phyloP scores from a whole-genome alignment of 2,797 vertebrate genomes.

The Petrocephalus schoutedeni region DNA sequence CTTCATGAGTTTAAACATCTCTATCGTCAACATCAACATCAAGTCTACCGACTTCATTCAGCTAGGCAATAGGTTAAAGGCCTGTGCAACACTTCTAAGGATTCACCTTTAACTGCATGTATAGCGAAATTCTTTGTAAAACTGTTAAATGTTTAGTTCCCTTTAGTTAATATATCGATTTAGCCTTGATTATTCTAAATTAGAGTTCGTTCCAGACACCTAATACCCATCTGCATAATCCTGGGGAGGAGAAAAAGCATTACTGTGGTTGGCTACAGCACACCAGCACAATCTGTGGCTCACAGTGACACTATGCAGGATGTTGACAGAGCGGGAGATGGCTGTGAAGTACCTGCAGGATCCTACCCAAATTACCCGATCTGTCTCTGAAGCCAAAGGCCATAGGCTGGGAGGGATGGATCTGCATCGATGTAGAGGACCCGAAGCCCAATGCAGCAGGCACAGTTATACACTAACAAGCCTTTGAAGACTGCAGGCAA shows the following conservation, averaged over 20 bases:
- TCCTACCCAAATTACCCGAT: not conserved
- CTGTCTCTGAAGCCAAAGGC: not conserved
- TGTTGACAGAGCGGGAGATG: not conserved
- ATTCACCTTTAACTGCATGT: not conserved
- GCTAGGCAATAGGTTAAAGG: not conserved
- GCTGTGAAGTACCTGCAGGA: not conserved
- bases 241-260: not conserved
- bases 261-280: not conserved
- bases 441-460: not conserved
- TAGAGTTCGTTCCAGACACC: not conserved
- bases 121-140: not conserved
- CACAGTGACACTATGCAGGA: not conserved
- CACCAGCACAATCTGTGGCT: not conserved
- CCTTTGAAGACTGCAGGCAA: conserved; percentile 1
- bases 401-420: not conserved
- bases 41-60: not conserved
- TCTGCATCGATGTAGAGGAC: not conserved
- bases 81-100: not conserved
- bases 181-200: not conserved
- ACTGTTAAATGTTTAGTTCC: not conserved
- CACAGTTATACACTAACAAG: not conserved
- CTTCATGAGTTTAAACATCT: not conserved
- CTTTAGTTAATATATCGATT: not conserved
- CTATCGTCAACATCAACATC: not conserved
- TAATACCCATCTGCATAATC: not conserved